Conservation (phyloP, 2,113 vertebrate species). For the Scophthalmus maximus region DNA sequence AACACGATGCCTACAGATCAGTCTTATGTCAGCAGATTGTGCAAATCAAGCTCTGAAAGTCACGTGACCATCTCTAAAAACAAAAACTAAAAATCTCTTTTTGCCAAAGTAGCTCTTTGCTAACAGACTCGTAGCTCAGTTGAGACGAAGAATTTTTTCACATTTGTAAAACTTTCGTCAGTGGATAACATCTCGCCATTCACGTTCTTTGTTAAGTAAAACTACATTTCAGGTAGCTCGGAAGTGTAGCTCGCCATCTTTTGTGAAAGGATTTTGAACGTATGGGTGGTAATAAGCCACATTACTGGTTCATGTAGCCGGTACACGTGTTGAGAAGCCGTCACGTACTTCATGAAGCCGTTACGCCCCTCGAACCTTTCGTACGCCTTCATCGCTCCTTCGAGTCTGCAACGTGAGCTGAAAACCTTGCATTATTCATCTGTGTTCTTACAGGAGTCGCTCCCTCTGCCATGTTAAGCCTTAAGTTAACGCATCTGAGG, state of each 20-base stretch:
- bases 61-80: neutral
- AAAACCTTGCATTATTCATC: neutral
- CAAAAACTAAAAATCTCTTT: neutral
- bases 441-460: neutral
- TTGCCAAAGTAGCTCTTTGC: slow-evolving; percentile 48
- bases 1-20: neutral
- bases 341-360: no score
- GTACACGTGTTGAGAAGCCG: no score
- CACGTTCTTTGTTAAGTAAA: neutral
- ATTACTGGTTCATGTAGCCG: no score
- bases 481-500: neutral
- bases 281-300: no score
- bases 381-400: neutral
- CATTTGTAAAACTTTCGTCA: no score
- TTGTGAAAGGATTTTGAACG: no score
- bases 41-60: neutral
- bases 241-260: no score
- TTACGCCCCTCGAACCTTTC: no score
- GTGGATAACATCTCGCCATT: no score
- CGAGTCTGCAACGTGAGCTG: neutral
- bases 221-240: no score
- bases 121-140: slow-evolving; percentile 28
- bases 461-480: neutral
- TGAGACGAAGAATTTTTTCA: slow-evolving; percentile 1
- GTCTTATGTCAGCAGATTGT: slow-evolving; percentile 27